Evolutionary conservation across 92 coral and sea anemone species (phyloP).

Genomic region (Epizoanthus scotinus): DNA sequence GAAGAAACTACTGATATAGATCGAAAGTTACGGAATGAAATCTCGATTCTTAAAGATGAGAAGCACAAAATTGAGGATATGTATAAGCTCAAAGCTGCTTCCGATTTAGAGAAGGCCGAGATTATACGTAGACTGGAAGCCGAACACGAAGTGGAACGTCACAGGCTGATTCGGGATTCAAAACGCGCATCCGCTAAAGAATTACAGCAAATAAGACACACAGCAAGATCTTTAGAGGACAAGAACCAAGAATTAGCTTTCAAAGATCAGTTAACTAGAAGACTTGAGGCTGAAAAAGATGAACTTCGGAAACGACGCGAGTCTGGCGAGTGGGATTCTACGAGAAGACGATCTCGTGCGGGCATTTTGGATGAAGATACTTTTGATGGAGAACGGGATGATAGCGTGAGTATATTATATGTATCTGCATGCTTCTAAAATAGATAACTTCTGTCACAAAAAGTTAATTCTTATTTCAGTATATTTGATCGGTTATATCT

Average conservation of each 20-base stretch:
- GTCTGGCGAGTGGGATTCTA: slow-evolving; percentile 57
- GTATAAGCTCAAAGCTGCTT: slow-evolving; percentile 77
- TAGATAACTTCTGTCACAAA: slow-evolving; percentile 2
- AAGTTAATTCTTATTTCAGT: background rate
- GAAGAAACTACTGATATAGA: slow-evolving; percentile 68
- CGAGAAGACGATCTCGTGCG: slow-evolving; percentile 33
- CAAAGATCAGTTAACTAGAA: slow-evolving; percentile 86
- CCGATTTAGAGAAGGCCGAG: slow-evolving; percentile 93
- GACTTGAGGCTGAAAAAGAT: slow-evolving; percentile 83
- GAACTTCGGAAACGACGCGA: slow-evolving; percentile 64
- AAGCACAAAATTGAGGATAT: slow-evolving; percentile 82
- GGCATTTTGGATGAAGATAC: slow-evolving; percentile 7
- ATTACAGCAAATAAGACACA: slow-evolving; percentile 82
- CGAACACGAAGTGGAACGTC: slow-evolving; percentile 90
- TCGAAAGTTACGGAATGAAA: slow-evolving; percentile 74
- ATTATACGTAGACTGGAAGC: slow-evolving; percentile 79
- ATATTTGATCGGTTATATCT: no score
- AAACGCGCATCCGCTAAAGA: slow-evolving; percentile 91
- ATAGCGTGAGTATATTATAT: slow-evolving; percentile 27
- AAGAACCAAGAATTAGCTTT: slow-evolving; percentile 88
- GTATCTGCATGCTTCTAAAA: background rate
- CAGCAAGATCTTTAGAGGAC: slow-evolving; percentile 84
- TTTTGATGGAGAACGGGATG: slow-evolving; percentile 28
- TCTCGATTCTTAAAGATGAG: slow-evolving; percentile 72
- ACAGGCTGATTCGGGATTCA: slow-evolving; percentile 75